Conservation (phyloP, 2,888 invertebrate genomes). For the Sabellastarte sp. region DNA sequence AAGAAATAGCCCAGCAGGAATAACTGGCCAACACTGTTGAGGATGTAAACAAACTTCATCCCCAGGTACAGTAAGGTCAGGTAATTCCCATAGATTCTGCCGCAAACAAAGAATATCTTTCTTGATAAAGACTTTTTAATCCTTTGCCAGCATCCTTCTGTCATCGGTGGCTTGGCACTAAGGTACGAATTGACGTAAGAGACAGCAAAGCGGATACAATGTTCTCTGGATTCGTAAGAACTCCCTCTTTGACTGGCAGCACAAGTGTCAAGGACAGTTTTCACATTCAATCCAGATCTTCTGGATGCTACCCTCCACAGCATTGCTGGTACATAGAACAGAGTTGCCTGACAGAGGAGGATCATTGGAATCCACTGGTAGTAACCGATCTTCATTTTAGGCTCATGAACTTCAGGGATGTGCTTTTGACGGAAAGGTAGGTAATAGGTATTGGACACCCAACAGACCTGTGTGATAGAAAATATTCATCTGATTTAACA, state of each 20-base stretch:
- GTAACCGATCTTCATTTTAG: constrained; percentile 57
- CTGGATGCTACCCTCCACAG: constrained; percentile 58
- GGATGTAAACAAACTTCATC: neutral
- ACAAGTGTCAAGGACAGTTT: neutral
- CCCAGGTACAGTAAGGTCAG: neutral
- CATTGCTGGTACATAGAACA: constrained; percentile 61
- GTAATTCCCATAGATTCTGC: neutral
- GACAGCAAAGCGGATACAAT: neutral
- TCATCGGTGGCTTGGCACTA: neutral
- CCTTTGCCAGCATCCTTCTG: neutral
- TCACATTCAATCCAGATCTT: neutral
- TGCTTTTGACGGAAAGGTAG: constrained; percentile 58
- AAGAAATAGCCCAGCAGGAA: neutral
- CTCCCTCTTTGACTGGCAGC: neutral
- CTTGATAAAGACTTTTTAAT: neutral
- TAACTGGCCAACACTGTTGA: constrained; percentile 3
- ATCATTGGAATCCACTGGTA: constrained; percentile 61
- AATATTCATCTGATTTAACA: too few species aligned
- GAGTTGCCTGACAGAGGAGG: constrained; percentile 60
- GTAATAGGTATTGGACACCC: constrained; percentile 62
- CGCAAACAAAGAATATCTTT: neutral
- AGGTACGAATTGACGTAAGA: neutral
- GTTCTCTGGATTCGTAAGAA: neutral
- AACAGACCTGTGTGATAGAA: constrained; percentile 60
- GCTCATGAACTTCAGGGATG: constrained; percentile 52